Evolutionary conservation across 2,113 vertebrate species (phyloP), one percentile per base, ranked within the genome.

Genomic region (Solea senegalensis): DNA sequence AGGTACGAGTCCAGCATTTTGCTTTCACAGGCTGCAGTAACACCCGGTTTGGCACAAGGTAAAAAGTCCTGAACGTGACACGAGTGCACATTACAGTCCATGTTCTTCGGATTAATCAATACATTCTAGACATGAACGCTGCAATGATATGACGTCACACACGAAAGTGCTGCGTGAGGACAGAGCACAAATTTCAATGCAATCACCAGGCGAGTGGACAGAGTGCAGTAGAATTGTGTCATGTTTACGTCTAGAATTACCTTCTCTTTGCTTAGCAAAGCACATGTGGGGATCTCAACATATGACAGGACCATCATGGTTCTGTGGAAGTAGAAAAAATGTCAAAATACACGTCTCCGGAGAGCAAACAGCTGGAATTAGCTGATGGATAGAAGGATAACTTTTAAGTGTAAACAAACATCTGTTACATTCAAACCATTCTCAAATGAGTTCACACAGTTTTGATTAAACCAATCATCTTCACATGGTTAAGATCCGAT

Each of bases 91-190:
- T 51, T 21, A 54, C 9, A 46, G 49, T 66, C 60, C 15, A 64
- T 6, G 26, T 71, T 43, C 11, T 5, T 48, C 45, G 51, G 50
- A 46, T 21, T 21, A 26, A n/a, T 51, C 10, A 80, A 76, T 83
- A 90, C 81, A 86, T 88, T 87, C 79, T 39, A 66, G 56, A 64
- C 39, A 34, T n/a, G 54, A 39, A 75, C 63, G 58, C 53, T 59
- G 72, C 58, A 34, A 27, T 34, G n/a, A 51, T 10, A 21, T 8
- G 52, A 57, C 62, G 14, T 16, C 52, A 61, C 51, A 60, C 6
- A 27, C 8, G 3, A 12, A 43, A 34, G 34, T 34, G 34, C 48
- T 55, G 45, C 55, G 59, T 70, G 44, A 45, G 21, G 14, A 51
- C 68, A 64, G 45, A 74, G 51, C 57, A 68, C 21, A 40, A 65